Conservation (phyloP, 2,797 vertebrate species). For the Borostomias antarcticus region DNA sequence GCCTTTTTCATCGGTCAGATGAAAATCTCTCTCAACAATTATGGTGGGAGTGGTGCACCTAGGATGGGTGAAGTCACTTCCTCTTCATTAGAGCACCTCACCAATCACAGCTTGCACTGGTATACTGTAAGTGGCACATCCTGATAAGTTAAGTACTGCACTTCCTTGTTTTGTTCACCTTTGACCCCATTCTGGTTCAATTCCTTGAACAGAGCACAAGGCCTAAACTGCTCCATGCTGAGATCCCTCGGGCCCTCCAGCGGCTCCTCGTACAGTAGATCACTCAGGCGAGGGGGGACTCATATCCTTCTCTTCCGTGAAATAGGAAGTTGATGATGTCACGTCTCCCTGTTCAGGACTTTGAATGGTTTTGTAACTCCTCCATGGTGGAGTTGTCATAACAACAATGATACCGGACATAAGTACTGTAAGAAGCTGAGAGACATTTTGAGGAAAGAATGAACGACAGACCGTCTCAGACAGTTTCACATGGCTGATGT, state of each 20-base stretch:
- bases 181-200: neutral
- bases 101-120: conserved; percentile 14
- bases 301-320: too few relatives aligned
- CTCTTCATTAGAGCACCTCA: neutral
- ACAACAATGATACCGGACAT: neutral
- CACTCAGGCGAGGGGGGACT: too few relatives aligned
- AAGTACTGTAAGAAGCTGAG: neutral
- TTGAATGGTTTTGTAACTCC: neutral
- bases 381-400: neutral
- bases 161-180: neutral
- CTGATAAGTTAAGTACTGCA: neutral
- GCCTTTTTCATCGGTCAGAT: conserved; percentile 2
- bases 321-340: neutral
- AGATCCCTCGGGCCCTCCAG: too few relatives aligned
- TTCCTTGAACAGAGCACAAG: neutral
- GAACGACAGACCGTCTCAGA: neutral
- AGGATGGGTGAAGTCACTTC: neutral
- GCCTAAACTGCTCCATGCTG: conserved; percentile 1
- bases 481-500: conserved; percentile 34
- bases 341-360: neutral
- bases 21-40: conserved; percentile 1
- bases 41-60: neutral
- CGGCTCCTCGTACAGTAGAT: too few relatives aligned
- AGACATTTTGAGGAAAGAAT: neutral
- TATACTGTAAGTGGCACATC: neutral